phyloP scores from a whole-genome alignment of 2,113 vertebrate genomes.

The Diadophis punctatus region DNA sequence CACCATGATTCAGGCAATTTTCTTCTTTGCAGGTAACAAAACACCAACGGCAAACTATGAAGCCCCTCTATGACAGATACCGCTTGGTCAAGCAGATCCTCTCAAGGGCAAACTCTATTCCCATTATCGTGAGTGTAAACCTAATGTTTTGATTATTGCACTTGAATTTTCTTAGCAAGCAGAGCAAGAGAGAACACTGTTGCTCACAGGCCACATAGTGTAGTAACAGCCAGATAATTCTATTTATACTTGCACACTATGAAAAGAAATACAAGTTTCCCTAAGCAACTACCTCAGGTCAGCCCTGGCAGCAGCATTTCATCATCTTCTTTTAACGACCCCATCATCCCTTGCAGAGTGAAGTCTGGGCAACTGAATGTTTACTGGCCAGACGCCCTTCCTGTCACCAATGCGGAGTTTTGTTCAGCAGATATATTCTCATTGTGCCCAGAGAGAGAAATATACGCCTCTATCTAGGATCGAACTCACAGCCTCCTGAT shows the following conservation, averaged over 20 bases:
- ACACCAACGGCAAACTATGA: constrained; percentile 90
- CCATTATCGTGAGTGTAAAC: constrained; percentile 86
- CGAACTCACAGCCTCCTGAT: too few relatives aligned
- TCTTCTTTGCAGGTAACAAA: constrained; percentile 81
- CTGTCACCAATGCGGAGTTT: too few relatives aligned
- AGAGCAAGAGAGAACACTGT: background rate
- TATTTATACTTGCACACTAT: background rate
- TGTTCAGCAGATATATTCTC: too few relatives aligned
- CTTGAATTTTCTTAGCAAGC: background rate
- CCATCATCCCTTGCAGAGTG: too few relatives aligned
- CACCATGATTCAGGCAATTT: background rate
- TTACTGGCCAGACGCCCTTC: too few relatives aligned
- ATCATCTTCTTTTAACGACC: too few relatives aligned
- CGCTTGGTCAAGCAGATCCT: constrained; percentile 96
- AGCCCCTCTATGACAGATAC: constrained; percentile 93
- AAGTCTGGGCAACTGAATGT: too few relatives aligned
- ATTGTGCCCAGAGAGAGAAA: too few relatives aligned
- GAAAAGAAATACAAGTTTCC: background rate
- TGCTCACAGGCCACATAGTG: background rate
- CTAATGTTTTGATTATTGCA: background rate
- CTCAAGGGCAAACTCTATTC: constrained; percentile 85
- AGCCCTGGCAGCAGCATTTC: background rate
- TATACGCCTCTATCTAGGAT: too few relatives aligned
- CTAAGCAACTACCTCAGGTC: background rate
- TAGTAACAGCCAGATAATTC: background rate